Conservation (phyloP, 2,888 invertebrate species). For the Heteropelma amictum region DNA sequence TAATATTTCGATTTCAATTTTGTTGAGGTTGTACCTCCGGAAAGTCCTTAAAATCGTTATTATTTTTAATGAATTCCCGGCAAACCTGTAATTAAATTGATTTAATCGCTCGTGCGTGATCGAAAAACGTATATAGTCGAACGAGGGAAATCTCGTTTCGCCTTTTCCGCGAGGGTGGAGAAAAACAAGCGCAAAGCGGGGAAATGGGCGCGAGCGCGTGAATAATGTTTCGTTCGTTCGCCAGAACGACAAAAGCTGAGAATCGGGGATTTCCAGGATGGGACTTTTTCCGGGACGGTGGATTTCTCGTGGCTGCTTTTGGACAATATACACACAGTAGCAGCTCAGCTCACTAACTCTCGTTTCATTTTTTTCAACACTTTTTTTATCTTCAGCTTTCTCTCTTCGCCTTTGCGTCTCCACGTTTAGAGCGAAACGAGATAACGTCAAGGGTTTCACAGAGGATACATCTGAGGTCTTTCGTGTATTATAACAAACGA, state of each 20-base stretch:
- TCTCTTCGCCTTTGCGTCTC: background rate
- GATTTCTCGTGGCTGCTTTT: slow-evolving; percentile 45
- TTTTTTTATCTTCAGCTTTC: background rate
- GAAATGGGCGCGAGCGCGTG: slow-evolving; percentile 70
- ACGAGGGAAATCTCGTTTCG: too few relatives aligned
- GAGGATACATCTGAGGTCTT: background rate
- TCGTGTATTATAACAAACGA: slow-evolving; percentile 24
- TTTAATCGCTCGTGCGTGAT: too few relatives aligned
- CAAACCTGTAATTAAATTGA: too few relatives aligned
- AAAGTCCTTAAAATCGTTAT: too few relatives aligned
- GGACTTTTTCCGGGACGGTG: slow-evolving; percentile 58
- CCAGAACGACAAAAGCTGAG: slow-evolving; percentile 42
- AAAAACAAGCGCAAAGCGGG: slow-evolving; percentile 11
- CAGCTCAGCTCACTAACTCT: slow-evolving; percentile 26
- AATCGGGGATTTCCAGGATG: slow-evolving; percentile 32
- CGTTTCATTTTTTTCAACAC: background rate
- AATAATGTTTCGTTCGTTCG: slow-evolving; percentile 74
- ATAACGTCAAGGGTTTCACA: slow-evolving; percentile 17
- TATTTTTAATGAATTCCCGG: too few relatives aligned
- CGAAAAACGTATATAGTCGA: too few relatives aligned
- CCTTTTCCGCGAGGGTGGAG: slow-evolving; percentile 37
- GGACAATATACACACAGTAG: too few relatives aligned
- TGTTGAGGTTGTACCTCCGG: too few relatives aligned
- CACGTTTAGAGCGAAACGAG: background rate
- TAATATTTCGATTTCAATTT: too few relatives aligned